Conservation (phyloP, 1,140 invertebrate genomes). For the Teleopsis dalmanni region DNA sequence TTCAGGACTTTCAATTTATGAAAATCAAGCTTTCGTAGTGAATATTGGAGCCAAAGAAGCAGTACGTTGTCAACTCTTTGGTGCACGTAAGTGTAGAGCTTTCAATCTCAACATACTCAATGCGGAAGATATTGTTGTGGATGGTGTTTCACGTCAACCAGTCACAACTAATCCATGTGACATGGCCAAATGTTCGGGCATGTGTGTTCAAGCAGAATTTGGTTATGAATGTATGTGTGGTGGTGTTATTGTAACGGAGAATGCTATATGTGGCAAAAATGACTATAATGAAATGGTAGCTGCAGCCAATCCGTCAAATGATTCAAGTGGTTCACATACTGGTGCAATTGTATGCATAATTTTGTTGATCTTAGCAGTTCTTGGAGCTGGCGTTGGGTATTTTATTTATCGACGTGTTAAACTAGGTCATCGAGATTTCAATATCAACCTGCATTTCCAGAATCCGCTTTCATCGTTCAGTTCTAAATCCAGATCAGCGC, state of each 20-base stretch:
- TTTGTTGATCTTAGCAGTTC: slow-evolving; percentile 9
- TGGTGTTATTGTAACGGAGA: slow-evolving; percentile 31
- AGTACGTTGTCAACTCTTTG: slow-evolving; percentile 50
- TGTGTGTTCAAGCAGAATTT: slow-evolving; percentile 49
- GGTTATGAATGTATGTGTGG: slow-evolving; percentile 51
- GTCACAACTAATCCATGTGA: slow-evolving; percentile 45
- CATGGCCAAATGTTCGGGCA: slow-evolving; percentile 45
- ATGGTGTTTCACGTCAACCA: slow-evolving; percentile 51
- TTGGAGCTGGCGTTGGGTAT: slow-evolving; percentile 22
- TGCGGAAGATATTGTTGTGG: slow-evolving; percentile 49
- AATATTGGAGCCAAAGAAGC: slow-evolving; percentile 46
- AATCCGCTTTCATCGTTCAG: slow-evolving; percentile 31
- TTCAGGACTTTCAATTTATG: slow-evolving; percentile 50
- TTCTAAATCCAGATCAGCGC: neutral
- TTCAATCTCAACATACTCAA: slow-evolving; percentile 44
- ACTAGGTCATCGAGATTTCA: slow-evolving; percentile 38
- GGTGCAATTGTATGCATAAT: neutral
- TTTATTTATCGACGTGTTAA: slow-evolving; percentile 25
- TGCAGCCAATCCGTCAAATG: neutral
- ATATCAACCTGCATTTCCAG: slow-evolving; percentile 43
- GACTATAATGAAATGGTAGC: slow-evolving; percentile 22
- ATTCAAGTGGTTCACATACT: neutral
- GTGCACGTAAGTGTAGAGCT: slow-evolving; percentile 40
- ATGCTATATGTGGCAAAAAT: slow-evolving; percentile 28
- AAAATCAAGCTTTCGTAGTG: slow-evolving; percentile 54